phyloP scores from a whole-genome alignment of 2,888 invertebrate species.

The Ormia ochracea region DNA sequence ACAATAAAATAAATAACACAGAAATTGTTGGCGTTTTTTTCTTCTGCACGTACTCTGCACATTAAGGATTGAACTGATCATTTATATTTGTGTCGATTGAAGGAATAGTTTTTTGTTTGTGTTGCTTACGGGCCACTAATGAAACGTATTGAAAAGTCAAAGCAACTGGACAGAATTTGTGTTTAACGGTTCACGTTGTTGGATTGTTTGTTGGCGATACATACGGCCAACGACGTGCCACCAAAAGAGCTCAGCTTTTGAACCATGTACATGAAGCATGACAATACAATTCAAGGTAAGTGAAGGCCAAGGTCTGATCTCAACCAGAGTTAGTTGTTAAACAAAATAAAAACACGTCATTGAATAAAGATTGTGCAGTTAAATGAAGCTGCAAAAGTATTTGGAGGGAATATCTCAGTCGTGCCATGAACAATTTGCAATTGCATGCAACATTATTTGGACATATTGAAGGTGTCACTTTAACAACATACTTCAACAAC shows the following conservation, averaged over 20 bases:
- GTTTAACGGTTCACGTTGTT: conserved; percentile 55
- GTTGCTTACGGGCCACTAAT: not conserved
- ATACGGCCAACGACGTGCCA: conserved; percentile 29
- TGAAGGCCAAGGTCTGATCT: conserved; percentile 76
- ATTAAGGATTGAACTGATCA: conserved; percentile 45
- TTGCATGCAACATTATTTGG: conserved; percentile 50
- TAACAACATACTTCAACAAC: conserved; percentile 46
- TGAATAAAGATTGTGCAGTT: conserved; percentile 26
- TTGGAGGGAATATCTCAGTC: conserved; percentile 24
- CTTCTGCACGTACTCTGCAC: conserved; percentile 29
- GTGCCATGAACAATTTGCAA: conserved; percentile 53
- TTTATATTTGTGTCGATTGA: conserved; percentile 45
- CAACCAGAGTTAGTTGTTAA: conserved; percentile 33
- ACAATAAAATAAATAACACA: conserved; percentile 58
- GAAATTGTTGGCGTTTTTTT: conserved; percentile 34
- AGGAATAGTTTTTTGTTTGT: not conserved
- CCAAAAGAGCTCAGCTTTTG: conserved; percentile 49
- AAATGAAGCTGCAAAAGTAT: conserved; percentile 49
- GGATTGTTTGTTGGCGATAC: conserved; percentile 34
- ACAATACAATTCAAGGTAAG: conserved; percentile 73
- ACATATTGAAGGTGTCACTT: conserved; percentile 49
- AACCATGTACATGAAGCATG: conserved; percentile 43
- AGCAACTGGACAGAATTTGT: conserved; percentile 1
- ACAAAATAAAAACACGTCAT: conserved; percentile 21
- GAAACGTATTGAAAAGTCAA: not conserved